These are phyloP conservation scores for Iguana delicatissima DNA, from an alignment of 2,797 vertebrate genomes.

Conservation along the genomic window DNA sequence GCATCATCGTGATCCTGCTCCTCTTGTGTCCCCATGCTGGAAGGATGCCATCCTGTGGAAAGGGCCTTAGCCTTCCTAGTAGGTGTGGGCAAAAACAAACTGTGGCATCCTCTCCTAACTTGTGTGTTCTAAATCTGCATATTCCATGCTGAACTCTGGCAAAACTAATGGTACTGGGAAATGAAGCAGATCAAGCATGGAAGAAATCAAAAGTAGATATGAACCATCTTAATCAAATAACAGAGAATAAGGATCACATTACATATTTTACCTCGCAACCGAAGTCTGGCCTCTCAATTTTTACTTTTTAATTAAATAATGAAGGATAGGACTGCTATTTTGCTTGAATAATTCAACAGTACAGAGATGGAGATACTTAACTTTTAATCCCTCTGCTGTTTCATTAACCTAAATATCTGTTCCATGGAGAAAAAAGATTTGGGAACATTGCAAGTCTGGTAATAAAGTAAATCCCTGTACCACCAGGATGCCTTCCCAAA, in stretches of 20 bases:
- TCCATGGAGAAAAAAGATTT: background rate
- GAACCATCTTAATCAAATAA: background rate
- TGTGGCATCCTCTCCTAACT: too few species aligned
- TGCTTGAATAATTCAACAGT: too few species aligned
- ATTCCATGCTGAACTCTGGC: background rate
- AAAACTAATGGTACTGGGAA: background rate
- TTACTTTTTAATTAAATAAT: constrained; percentile 8
- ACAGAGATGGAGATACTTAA: background rate
- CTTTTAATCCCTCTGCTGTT: background rate
- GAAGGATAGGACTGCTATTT: background rate
- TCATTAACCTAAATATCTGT: background rate
- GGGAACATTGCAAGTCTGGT: background rate
- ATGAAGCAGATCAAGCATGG: background rate
- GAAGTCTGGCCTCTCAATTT: background rate
- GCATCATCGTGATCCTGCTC: too few species aligned
- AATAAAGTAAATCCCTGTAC: background rate
- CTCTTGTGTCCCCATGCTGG: too few species aligned
- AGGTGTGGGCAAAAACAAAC: too few species aligned
- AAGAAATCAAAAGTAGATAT: background rate
- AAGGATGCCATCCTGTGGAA: too few species aligned
- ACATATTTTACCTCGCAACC: background rate
- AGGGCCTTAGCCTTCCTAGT: too few species aligned
- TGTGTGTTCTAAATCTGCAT: background rate
- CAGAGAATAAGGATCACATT: background rate
- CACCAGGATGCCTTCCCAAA: background rate